phyloP scores from a whole-genome alignment of 2,797 vertebrate genomes.

The Hirundo rustica region DNA sequence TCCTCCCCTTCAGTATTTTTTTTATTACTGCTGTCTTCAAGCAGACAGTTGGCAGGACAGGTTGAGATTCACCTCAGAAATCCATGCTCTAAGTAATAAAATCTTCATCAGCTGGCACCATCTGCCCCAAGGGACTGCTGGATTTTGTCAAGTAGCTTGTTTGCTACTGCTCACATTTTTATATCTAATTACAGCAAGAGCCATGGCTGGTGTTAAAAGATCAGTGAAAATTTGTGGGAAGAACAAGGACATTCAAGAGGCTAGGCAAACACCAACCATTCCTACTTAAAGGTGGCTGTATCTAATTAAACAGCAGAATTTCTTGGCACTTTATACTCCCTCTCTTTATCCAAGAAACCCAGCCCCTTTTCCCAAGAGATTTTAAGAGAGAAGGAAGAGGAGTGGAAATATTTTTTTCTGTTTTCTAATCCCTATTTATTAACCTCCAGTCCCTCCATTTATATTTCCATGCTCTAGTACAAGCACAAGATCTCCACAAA shows the following conservation, averaged over 20 bases:
- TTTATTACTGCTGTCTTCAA: neutral
- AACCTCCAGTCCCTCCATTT: too few relatives aligned
- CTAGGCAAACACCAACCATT: neutral
- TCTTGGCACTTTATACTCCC: neutral
- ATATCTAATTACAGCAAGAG: neutral
- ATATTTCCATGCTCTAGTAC: neutral
- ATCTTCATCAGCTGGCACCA: conserved; percentile 50
- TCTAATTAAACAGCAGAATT: neutral
- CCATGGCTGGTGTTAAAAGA: neutral
- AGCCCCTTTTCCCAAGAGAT: neutral
- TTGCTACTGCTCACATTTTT: conserved; percentile 15
- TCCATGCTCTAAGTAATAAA: conserved; percentile 4
- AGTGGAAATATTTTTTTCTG: conserved; percentile 4
- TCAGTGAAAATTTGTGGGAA: conserved; percentile 20
- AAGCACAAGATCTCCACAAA: conserved; percentile 29
- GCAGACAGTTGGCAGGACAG: conserved; percentile 5
- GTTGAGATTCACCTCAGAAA: conserved; percentile 53
- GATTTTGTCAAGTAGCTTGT: conserved; percentile 52
- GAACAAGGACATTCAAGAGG: conserved; percentile 62
- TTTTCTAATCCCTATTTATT: neutral
- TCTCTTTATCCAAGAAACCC: neutral
- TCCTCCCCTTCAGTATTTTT: neutral
- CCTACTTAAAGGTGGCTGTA: neutral
- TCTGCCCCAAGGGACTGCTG: conserved; percentile 22
- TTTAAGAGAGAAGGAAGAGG: neutral